Percentiles rank a stretch among this genome's conserved stretches.
Evolutionary conservation across 1,140 invertebrate genomes (phyloP).

Genomic region (Aphis craccivora): DNA sequence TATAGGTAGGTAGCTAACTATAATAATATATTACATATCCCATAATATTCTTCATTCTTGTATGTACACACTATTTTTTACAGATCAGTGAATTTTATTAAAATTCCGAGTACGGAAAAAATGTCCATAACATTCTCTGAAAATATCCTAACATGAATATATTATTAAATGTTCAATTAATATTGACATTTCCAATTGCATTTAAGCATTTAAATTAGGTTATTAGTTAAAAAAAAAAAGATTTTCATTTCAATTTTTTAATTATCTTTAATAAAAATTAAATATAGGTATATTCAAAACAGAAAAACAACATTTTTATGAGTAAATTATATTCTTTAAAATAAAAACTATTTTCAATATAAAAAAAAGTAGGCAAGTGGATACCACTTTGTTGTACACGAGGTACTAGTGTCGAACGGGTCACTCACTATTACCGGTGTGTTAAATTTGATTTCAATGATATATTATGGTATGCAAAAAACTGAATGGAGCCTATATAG

Average conservation of each 20-base stretch:
- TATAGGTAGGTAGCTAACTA: no score
- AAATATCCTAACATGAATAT: background rate
- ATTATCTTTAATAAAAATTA: no score
- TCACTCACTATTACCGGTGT: no score
- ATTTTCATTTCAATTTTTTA: background rate
- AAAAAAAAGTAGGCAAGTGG: background rate
- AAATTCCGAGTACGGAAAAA: background rate
- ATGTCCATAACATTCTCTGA: background rate
- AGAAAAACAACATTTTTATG: background rate
- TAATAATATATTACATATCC: no score
- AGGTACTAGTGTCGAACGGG: no score
- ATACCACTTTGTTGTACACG: no score
- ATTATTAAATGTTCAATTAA: background rate
- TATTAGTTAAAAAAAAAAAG: background rate
- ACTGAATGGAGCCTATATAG: no score
- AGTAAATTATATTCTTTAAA: background rate
- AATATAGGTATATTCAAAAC: background rate
- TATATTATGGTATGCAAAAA: no score
- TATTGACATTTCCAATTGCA: background rate
- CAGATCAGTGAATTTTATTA: background rate
- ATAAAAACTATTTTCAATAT: background rate
- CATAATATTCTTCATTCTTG: background rate
- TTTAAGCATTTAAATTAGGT: background rate
- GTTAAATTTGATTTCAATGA: no score
- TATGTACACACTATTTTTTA: background rate